A percentile compares a stretch with the other conserved stretches of the same genome.
phyloP scores from a whole-genome alignment of 2,888 invertebrate species.

The Entomobrya multifasciata region DNA sequence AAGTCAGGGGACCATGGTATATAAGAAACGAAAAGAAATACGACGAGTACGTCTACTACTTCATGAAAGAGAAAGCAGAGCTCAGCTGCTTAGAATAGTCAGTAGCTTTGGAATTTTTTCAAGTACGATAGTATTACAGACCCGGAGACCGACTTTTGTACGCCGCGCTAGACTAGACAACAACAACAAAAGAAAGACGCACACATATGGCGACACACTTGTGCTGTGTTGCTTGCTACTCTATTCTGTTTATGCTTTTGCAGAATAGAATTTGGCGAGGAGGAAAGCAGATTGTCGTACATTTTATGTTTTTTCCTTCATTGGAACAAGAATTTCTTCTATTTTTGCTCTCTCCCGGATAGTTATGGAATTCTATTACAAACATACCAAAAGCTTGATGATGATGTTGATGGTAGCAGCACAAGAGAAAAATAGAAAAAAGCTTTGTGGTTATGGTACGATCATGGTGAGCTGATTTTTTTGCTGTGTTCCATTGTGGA shows the following conservation, averaged over 20 bases:
- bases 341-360: neutral
- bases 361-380: neutral
- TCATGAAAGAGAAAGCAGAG: neutral
- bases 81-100: neutral
- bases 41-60: neutral
- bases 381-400: neutral
- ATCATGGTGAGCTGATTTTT: constrained; percentile 50
- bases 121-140: constrained; percentile 16
- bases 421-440: neutral
- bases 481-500: constrained; percentile 16
- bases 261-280: neutral
- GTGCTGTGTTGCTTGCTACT: neutral
- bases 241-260: neutral
- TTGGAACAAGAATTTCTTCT: constrained; percentile 20
- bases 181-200: constrained; percentile 18
- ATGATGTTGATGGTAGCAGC: constrained; percentile 18
- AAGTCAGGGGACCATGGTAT: constrained; percentile 41
- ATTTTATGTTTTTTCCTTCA: constrained; percentile 2
- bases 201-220: constrained; percentile 6
- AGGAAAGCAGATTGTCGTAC: neutral
- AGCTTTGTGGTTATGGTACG: neutral
- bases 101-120: too few species aligned
- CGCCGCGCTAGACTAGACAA: neutral
- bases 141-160: constrained; percentile 47
- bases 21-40: constrained; percentile 19